phyloP scores from a whole-genome alignment of 2,797 vertebrate genomes.

The Arctocebus calabarensis region DNA sequence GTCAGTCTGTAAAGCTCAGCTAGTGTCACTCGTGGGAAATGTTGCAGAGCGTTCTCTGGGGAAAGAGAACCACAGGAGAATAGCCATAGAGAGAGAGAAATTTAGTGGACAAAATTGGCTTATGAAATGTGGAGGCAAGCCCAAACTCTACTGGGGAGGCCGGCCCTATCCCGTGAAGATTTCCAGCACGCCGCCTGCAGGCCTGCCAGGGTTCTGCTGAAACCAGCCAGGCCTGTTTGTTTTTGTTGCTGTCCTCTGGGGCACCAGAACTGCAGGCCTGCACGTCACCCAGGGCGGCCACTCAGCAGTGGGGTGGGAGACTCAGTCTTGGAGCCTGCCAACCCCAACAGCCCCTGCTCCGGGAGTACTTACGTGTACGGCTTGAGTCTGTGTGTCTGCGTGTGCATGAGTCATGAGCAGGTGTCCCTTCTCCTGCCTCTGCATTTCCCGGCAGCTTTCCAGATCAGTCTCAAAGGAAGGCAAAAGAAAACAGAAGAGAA shows the following conservation, averaged over 20 bases:
- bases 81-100: neutral
- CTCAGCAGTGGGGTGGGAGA: neutral
- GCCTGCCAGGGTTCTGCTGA: neutral
- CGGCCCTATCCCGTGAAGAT: neutral
- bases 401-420: fast-evolving
- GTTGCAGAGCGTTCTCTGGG: neutral
- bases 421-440: neutral
- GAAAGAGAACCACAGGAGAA: neutral
- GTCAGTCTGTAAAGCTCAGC: neutral
- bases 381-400: neutral
- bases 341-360: neutral
- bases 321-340: neutral
- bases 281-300: neutral
- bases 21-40: neutral
- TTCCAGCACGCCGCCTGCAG: neutral
- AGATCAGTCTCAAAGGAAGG: neutral
- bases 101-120: neutral
- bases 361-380: neutral
- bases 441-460: neutral
- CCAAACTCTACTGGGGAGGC: neutral
- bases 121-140: neutral
- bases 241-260: neutral
- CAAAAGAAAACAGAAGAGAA: neutral
- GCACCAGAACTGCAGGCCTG: neutral
- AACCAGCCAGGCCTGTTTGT: neutral